These are phyloP conservation scores for Pelmatolapia mariae DNA, from an alignment of 2,113 vertebrate genomes.

Conservation along the genomic window DNA sequence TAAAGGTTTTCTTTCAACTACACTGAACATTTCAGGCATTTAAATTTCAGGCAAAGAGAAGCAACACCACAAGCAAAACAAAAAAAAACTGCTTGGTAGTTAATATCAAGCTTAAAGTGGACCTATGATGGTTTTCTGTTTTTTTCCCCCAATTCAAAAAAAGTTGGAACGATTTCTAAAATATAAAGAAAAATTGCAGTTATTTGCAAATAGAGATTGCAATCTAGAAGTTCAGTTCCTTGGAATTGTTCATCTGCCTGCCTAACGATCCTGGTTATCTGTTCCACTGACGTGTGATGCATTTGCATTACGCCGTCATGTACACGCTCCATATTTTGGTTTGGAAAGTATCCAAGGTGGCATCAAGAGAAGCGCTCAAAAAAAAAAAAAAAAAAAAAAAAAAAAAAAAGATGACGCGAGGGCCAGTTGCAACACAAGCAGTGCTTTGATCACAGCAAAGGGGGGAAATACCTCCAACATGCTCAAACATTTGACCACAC, in stretches of 20 bases:
- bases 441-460: not conserved
- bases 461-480: not conserved
- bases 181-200: not conserved
- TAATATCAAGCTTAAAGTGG: not conserved
- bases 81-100: not conserved
- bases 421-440: not conserved
- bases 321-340: not conserved
- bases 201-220: not conserved
- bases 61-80: rapidly evolving
- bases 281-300: not conserved
- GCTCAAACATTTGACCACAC: not conserved
- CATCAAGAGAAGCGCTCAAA: not conserved
- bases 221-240: not conserved
- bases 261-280: not conserved
- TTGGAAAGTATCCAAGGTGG: not conserved
- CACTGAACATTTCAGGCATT: not conserved
- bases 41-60: not conserved
- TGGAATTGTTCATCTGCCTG: not conserved
- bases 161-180: not conserved
- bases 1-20: not conserved
- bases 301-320: rapidly evolving
- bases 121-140: not conserved
- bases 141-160: not conserved
- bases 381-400: not conserved
- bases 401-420: not conserved